Evolutionary conservation across 2,113 vertebrate genomes (phyloP).

Genomic region (Pygathrix nemaeus): DNA sequence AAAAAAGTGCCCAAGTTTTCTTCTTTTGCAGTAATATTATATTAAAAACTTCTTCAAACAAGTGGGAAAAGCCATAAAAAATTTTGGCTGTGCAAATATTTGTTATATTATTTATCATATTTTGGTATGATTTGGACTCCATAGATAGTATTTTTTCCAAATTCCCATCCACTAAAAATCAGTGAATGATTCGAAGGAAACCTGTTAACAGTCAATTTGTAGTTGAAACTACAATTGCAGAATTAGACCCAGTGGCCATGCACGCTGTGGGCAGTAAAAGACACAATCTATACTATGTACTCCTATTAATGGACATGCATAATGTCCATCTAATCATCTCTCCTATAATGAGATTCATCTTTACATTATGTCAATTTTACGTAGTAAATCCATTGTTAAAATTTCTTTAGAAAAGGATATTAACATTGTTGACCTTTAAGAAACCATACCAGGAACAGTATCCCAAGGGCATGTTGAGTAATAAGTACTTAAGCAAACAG

Average conservation of each 20-base stretch:
- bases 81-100: neutral
- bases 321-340: neutral
- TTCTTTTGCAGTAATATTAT: neutral
- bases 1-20: neutral
- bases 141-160: neutral
- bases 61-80: neutral
- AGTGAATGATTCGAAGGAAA: neutral
- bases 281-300: neutral
- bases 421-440: neutral
- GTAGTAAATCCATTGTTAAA: neutral
- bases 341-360: neutral
- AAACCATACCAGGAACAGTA: neutral
- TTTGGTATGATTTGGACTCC: neutral
- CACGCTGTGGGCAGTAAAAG: neutral
- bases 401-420: neutral
- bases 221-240: neutral
- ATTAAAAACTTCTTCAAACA: conserved; percentile 4
- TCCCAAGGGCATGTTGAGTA: neutral
- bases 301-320: neutral
- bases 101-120: neutral
- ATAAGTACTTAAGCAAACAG: neutral
- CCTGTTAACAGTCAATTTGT: neutral
- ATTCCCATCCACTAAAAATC: neutral
- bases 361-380: neutral
- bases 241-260: neutral